Conservation (phyloP, 1,140 invertebrate genomes). For the Hypsibius dujardini region DNA sequence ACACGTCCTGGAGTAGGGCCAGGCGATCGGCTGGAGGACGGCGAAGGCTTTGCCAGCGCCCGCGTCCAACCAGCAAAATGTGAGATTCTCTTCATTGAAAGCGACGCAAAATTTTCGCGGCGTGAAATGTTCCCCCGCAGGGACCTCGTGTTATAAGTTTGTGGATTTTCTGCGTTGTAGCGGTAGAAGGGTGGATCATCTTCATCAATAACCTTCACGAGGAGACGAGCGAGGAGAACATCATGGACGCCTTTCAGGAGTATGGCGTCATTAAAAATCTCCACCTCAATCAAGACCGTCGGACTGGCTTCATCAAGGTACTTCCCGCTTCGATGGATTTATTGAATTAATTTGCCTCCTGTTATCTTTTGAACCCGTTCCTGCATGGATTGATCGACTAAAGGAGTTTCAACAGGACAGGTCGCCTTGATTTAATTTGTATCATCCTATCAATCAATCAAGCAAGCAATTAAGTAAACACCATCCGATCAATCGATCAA, state of each 20-base stretch:
- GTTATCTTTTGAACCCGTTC: slow-evolving; percentile 19
- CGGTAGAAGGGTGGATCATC: slow-evolving; percentile 94
- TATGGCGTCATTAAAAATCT: slow-evolving; percentile 94
- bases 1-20: slow-evolving; percentile 35
- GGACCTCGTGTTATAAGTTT: no score
- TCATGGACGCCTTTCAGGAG: slow-evolving; percentile 87
- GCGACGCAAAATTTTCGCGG: no score
- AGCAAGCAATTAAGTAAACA: no score
- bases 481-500: no score
- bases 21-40: slow-evolving; percentile 60
- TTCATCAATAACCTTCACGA: slow-evolving; percentile 94
- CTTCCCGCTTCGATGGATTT: no score
- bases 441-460: no score
- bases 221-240: slow-evolving; percentile 91
- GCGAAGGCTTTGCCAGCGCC: slow-evolving; percentile 50
- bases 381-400: not conserved
- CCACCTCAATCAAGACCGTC: slow-evolving; percentile 80
- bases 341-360: no score
- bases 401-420: no score
- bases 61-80: slow-evolving; percentile 80
- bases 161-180: slow-evolving; percentile 39
- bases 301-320: slow-evolving; percentile 90
- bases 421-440: no score
- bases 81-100: no score
- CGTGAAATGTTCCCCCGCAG: no score